Percentiles rank a stretch among this genome's conserved stretches.
These are phyloP conservation scores for Sylvilagus bachmani DNA, from an alignment of 2,113 vertebrate species.

Conservation along the genomic window DNA sequence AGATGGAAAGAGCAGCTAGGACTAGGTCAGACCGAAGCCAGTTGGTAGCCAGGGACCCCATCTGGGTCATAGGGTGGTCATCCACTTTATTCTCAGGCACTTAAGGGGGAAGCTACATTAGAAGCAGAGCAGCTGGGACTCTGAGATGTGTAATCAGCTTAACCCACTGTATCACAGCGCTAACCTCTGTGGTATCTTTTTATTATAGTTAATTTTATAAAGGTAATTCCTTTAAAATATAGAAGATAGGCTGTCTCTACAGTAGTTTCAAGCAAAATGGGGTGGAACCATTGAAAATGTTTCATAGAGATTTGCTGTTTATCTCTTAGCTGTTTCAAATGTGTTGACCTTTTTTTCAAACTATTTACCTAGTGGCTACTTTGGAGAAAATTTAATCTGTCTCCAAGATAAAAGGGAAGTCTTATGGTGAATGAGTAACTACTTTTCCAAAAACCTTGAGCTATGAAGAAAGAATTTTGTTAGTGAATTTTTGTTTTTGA, in stretches of 20 bases:
- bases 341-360: slow-evolving; percentile 47
- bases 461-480: slow-evolving; percentile 23
- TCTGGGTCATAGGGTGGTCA: no score
- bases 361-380: not conserved
- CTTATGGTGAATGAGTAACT: slow-evolving; percentile 34
- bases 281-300: slow-evolving; percentile 16
- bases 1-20: no score
- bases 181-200: not conserved
- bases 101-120: no score
- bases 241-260: not conserved
- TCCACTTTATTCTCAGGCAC: no score
- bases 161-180: no score
- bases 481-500: not conserved
- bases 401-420: not conserved
- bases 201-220: slow-evolving; percentile 42
- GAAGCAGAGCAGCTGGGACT: no score
- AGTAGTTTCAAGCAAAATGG: slow-evolving; percentile 30
- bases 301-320: slow-evolving; percentile 10
- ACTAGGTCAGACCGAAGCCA: no score
- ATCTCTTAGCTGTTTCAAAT: not conserved
- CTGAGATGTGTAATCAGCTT: no score
- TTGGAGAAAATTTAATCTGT: slow-evolving; percentile 36
- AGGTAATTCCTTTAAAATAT: not conserved
- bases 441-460: slow-evolving; percentile 56
- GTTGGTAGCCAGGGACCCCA: no score